Percentiles rank a stretch among this genome's conserved stretches.
These are phyloP conservation scores for Haemorhous mexicanus DNA, from an alignment of 2,113 vertebrate species.

Conservation along the genomic window DNA sequence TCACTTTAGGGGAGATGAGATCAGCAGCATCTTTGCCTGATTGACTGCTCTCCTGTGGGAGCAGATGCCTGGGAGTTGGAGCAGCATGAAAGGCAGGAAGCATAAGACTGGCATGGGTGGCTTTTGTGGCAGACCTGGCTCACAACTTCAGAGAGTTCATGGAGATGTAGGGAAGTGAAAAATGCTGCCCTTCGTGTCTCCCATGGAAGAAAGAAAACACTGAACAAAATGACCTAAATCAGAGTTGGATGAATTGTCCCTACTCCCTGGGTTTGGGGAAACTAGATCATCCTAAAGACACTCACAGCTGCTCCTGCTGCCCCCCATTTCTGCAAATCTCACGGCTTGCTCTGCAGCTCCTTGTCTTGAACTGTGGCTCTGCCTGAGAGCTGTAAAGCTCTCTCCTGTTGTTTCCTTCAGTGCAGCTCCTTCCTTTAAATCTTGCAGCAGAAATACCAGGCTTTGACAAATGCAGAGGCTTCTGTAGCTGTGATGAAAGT, in stretches of 20 bases:
- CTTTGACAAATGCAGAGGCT: constrained; percentile 26
- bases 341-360: background rate
- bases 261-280: background rate
- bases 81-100: background rate
- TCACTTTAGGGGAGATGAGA: background rate
- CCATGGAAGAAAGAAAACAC: background rate
- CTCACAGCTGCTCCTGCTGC: background rate
- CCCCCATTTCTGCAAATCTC: background rate
- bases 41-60: background rate
- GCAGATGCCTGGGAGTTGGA: background rate
- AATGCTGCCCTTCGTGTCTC: background rate
- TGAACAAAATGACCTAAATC: constrained; percentile 7
- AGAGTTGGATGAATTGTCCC: background rate
- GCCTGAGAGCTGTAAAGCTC: background rate
- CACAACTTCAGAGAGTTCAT: background rate
- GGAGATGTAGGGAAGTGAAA: background rate
- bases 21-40: background rate
- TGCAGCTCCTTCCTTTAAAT: constrained; percentile 25
- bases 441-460: background rate
- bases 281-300: background rate
- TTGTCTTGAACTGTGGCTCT: background rate
- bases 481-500: constrained; percentile 12
- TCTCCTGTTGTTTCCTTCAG: background rate
- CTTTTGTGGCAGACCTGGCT: background rate
- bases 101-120: background rate